A percentile compares a stretch with the other conserved stretches of the same genome.
Conservation (phyloP, 2,113 vertebrate species). For the Corythaixoides concolor region DNA sequence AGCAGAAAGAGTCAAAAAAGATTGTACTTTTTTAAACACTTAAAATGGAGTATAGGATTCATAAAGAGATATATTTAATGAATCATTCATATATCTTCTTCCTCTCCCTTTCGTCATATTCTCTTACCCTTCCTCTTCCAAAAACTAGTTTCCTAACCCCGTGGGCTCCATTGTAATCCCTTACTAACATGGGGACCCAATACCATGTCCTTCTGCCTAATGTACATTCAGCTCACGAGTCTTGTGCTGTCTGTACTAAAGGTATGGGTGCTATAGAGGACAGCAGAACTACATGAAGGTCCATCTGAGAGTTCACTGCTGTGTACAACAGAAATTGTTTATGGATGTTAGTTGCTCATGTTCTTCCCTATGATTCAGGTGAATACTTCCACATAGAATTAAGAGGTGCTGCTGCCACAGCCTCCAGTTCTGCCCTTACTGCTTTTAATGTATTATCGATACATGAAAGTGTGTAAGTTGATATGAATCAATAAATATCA, state of each 20-base stretch:
- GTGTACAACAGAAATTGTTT: background rate
- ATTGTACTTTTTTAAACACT: background rate
- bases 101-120: background rate
- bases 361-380: background rate
- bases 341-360: background rate
- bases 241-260: fast-evolving
- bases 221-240: background rate
- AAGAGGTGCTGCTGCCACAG: background rate
- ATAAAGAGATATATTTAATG: background rate
- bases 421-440: background rate
- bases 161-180: background rate
- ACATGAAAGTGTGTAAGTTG: background rate
- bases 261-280: background rate
- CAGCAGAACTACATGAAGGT: background rate
- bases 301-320: background rate
- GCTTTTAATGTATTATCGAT: background rate
- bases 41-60: background rate
- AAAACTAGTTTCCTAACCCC: background rate
- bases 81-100: background rate
- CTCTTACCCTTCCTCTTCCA: background rate
- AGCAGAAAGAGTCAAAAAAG: background rate
- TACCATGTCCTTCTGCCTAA: background rate
- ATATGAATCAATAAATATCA: background rate
- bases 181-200: fast-evolving
- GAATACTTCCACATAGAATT: background rate